Percentiles rank a stretch among this genome's conserved stretches.
phyloP scores from a whole-genome alignment of 2,888 invertebrate genomes.

The Sicus ferrugineus region DNA sequence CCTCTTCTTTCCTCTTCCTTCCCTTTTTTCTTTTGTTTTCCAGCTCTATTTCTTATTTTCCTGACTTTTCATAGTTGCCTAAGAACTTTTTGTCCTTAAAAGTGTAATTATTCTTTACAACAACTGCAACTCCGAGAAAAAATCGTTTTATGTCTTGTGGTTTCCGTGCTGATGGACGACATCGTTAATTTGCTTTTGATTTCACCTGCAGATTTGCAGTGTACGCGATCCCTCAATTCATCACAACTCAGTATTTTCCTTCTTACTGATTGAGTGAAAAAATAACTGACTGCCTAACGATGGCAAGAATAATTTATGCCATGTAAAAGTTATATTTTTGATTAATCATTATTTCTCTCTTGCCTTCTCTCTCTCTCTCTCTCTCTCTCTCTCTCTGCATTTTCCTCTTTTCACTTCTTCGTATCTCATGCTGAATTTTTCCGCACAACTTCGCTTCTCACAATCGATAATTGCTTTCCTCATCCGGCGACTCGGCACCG shows the following conservation, averaged over 20 bases:
- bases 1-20: background rate
- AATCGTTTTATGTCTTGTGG: no score
- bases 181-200: slow-evolving; percentile 12
- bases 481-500: background rate
- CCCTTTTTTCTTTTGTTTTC: background rate
- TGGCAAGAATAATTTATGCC: no score
- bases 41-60: background rate
- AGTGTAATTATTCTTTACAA: no score
- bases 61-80: background rate
- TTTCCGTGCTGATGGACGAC: background rate
- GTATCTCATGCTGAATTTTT: background rate
- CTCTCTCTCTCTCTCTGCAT: no score
- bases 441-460: slow-evolving; percentile 16
- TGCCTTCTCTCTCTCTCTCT: no score
- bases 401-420: background rate
- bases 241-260: no score
- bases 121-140: no score
- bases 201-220: slow-evolving; percentile 22
- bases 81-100: no score
- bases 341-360: no score
- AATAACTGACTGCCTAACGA: no score
- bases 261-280: no score
- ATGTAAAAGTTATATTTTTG: no score
- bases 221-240: slow-evolving; percentile 16
- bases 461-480: slow-evolving; percentile 16